A percentile compares a stretch with the other conserved stretches of the same genome.
Conservation (phyloP, 2,888 invertebrate genomes). For the Elaeidobius kamerunicus region DNA sequence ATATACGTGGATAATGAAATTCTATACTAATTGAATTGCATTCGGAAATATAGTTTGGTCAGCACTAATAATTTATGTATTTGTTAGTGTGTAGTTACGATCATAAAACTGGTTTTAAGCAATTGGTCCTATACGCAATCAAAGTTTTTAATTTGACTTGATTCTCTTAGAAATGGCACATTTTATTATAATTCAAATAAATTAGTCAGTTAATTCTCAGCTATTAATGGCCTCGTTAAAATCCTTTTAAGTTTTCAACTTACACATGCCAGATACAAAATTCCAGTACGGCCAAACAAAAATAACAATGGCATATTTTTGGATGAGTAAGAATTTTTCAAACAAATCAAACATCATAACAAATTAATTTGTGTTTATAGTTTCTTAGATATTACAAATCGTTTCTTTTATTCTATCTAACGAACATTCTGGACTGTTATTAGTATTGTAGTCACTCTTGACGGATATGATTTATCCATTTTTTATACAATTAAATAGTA, state of each 20-base stretch:
- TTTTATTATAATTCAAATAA: too few species aligned
- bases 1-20: too few species aligned
- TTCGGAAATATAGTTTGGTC: too few species aligned
- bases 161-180: too few species aligned
- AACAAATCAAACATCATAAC: slow-evolving; percentile 28
- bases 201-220: slow-evolving; percentile 6
- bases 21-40: too few species aligned
- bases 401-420: slow-evolving; percentile 28
- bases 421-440: slow-evolving; percentile 21
- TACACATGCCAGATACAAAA: slow-evolving; percentile 18
- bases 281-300: slow-evolving; percentile 12
- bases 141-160: too few species aligned
- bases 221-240: slow-evolving; percentile 14
- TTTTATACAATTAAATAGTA: too few species aligned
- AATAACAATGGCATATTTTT: slow-evolving; percentile 26
- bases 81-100: too few species aligned
- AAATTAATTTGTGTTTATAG: slow-evolving; percentile 22
- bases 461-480: slow-evolving; percentile 22
- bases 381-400: slow-evolving; percentile 23
- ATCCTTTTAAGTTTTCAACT: slow-evolving; percentile 18
- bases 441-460: slow-evolving; percentile 20
- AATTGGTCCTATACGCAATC: too few species aligned
- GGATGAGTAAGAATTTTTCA: slow-evolving; percentile 10
- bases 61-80: too few species aligned
- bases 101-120: too few species aligned